Conservation (phyloP, 2,888 invertebrate genomes). For the Crioceris asparagi region DNA sequence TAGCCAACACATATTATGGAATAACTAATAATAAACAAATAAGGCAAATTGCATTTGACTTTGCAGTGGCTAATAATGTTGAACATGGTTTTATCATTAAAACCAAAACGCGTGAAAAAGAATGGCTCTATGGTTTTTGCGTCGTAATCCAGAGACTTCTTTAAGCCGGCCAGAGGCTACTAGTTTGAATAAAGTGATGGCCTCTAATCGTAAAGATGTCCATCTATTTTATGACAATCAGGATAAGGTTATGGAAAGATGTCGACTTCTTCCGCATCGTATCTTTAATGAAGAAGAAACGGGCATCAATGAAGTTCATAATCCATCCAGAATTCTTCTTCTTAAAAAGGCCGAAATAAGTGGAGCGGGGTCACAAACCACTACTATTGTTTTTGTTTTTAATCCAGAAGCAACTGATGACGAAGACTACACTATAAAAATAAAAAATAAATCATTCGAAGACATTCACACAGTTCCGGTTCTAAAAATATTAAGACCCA, state of each 20-base stretch:
- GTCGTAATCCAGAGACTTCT: too few relatives aligned
- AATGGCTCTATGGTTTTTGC: background rate
- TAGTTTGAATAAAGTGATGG: background rate
- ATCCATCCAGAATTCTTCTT: background rate
- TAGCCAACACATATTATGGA: too few relatives aligned
- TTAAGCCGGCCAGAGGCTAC: constrained; percentile 4
- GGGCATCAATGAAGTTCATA: background rate
- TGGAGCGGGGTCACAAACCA: background rate
- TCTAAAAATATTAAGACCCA: constrained; percentile 10
- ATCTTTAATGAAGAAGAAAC: background rate
- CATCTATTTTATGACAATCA: constrained; percentile 1
- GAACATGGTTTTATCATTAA: background rate
- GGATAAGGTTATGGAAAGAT: background rate
- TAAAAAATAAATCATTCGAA: constrained; percentile 9
- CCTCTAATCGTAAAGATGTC: background rate
- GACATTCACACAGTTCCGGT: constrained; percentile 8
- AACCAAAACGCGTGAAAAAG: background rate
- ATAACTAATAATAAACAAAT: too few relatives aligned
- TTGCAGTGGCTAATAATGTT: background rate
- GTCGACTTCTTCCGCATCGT: background rate
- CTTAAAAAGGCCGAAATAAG: background rate
- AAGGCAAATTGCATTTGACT: background rate
- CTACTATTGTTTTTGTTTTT: background rate
- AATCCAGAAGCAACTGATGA: constrained; percentile 4
- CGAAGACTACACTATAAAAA: constrained; percentile 6